Evolutionary conservation across 2,888 invertebrate genomes (phyloP), one percentile per base, ranked within the genome.

Genomic region (Nycteola revayana): DNA sequence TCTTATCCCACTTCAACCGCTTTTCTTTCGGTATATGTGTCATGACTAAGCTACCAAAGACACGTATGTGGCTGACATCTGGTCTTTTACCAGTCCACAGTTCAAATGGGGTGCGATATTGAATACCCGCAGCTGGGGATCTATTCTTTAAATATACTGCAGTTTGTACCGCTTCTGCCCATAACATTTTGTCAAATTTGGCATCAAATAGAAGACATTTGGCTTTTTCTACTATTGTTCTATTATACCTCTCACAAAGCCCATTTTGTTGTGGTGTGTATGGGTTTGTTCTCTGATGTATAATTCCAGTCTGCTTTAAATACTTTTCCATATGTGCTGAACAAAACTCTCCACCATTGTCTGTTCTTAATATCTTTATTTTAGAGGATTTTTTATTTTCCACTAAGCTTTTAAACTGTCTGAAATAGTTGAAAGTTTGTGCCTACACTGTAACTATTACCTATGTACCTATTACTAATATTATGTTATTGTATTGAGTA

Each of bases 241-340:
- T 14, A 9, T 27, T 27, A 8, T 14, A 14, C 22, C 32, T 10
- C 5, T 30, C 31, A 17, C 9, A 18, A 4, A 36, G 4, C 0
- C 36, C 36, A 27, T 36, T 36, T 24, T 36, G 31, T 31, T 36
- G 23, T 1, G 36, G 36, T 23, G 36, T 30, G 8, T 26, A 30
- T 22, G 7, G n/a, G 8, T 22, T 23, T n/a, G 30, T 36, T 21
- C 22, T 27, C 10, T 33, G 32, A 23, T 33, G 32, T 1, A 27
- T 0, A 21, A 33, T 33, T 1, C 32, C 27, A 22, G 7, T 1
- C 9, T 17, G 8, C 2, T 14, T 27, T n/a, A 33, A 23, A 5
- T 23, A 33, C 5, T 27, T 27, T 14, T 1, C 2, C 14, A 33
- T 23, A 10, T 33, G 17, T 9, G 10, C 9, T 4, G 26, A 33